Conservation (phyloP, 1,140 invertebrate genomes). For the Drosophila kikkawai region DNA sequence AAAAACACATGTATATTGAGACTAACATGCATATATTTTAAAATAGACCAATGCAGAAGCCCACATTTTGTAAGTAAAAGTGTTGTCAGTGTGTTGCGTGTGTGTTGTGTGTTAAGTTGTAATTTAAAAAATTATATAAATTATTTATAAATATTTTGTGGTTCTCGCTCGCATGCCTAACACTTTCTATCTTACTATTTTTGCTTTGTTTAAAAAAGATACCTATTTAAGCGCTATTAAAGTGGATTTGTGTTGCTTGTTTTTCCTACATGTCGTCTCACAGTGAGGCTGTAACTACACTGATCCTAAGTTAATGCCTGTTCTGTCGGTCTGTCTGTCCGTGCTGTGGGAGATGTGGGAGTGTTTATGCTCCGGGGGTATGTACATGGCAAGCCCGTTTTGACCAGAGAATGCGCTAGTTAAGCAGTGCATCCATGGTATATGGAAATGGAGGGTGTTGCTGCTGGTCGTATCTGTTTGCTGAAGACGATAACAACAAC, state of each 20-base stretch:
- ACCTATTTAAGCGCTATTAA: constrained; percentile 81
- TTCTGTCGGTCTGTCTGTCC: constrained; percentile 11
- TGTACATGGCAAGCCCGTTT: constrained; percentile 79
- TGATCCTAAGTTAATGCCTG: constrained; percentile 67
- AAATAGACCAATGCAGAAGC: constrained; percentile 32
- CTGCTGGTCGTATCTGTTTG: constrained; percentile 67
- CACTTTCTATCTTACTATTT: constrained; percentile 80
- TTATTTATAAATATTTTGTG: constrained; percentile 78
- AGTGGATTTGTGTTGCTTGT: constrained; percentile 68
- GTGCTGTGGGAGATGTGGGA: constrained; percentile 2
- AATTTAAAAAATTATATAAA: constrained; percentile 71
- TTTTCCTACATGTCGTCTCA: constrained; percentile 56
- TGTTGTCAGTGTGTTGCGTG: constrained; percentile 17
- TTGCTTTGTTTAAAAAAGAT: constrained; percentile 65
- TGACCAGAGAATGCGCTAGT: constrained; percentile 84
- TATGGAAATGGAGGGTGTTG: constrained; percentile 86
- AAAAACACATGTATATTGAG: constrained; percentile 25
- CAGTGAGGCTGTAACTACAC: constrained; percentile 69
- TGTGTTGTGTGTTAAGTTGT: constrained; percentile 63
- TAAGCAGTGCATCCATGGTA: constrained; percentile 88
- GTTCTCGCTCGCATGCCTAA: constrained; percentile 53
- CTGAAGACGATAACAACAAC: constrained; percentile 70
- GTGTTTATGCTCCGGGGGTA: constrained; percentile 52
- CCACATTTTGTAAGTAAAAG: constrained; percentile 24
- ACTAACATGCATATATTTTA: constrained; percentile 51